Percentiles rank a stretch among this genome's conserved stretches.
Conservation (phyloP, 2,797 vertebrate species). For the Enteromius viviparus region DNA sequence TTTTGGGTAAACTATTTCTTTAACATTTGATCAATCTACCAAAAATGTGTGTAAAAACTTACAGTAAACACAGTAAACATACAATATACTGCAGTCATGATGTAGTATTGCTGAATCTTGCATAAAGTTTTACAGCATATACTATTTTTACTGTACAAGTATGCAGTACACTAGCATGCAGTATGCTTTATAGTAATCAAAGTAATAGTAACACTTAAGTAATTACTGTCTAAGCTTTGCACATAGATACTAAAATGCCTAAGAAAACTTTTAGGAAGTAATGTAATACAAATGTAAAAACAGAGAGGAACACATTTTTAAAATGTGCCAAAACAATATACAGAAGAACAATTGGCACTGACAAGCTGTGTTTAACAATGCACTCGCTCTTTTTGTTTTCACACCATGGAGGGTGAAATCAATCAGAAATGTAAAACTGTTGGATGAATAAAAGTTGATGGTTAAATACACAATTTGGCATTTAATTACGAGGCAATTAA, state of each 20-base stretch:
- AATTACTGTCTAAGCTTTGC: not conserved
- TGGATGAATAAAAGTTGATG: conserved; percentile 26
- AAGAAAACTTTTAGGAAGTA: not conserved
- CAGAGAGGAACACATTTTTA: not conserved
- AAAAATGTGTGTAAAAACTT: not conserved
- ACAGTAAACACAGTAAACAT: not conserved
- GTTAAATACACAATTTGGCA: not conserved
- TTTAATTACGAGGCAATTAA: conserved; percentile 8
- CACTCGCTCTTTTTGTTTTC: not conserved
- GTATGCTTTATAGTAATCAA: not conserved
- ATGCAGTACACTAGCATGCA: not conserved
- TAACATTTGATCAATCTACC: not conserved
- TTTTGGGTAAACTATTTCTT: not conserved
- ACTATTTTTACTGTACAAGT: not conserved
- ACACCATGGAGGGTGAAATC: conserved; percentile 1
- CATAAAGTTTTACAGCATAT: not conserved
- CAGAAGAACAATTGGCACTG: conserved; percentile 16
- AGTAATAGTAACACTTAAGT: not conserved
- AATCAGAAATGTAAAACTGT: conserved; percentile 16
- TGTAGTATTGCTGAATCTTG: not conserved
- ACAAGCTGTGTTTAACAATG: conserved; percentile 16
- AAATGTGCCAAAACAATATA: conserved; percentile 15
- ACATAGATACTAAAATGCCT: not conserved
- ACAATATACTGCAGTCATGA: not conserved
- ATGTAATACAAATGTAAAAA: not conserved